Evolutionary conservation across 2,888 invertebrate species (phyloP), one percentile per base, ranked within the genome.

Genomic region (Aproaerema taeniolella): DNA sequence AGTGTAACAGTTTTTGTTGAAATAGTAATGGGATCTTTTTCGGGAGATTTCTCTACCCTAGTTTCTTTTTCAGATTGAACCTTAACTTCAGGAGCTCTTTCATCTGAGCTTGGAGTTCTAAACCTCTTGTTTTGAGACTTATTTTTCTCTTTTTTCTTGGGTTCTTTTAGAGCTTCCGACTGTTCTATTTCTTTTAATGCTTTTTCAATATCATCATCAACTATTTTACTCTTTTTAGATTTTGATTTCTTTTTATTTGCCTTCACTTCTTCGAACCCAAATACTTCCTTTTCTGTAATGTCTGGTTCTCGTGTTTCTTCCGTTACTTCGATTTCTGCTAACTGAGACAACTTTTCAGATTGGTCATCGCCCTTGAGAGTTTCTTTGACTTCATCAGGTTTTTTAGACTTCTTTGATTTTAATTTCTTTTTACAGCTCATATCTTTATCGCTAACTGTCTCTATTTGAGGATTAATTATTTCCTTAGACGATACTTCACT

Each of bases 241-340:
- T 74, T 78, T 1, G 50, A 38, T 50, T 71, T 80, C 59, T 77
- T 76, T 60, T 71, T 79, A 38, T 50, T 50, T 16, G 41, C 45
- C 49, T 70, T 74, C 2, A 50, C 49, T 46, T 61, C 61, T 43
- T 58, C 51, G 15, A 54, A 47, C 33, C 46, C 42, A n/a, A 50
- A 46, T 29, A 54, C 52, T 6, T 42, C 42, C 26, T 9, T 26
- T 16, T 13, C 29, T 20, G 30, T 9, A 26, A 26, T 38, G 32
- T 35, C 31, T 28, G 31, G 28, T 41, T 53, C 42, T 28, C 25
- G 6, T 33, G 31, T 16, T 30, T 30, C 15, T 38, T 45, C 40
- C 12, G 30, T 2, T n/a, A 17, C 25, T 37, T 40, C 40, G 2
- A 34, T 12, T 6, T 35, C 28, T 14, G 14, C 11, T 10, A n/a